A percentile compares a stretch with the other conserved stretches of the same genome.
Evolutionary conservation across 1,140 invertebrate genomes (phyloP).

Genomic region (Drosophila arizonae): DNA sequence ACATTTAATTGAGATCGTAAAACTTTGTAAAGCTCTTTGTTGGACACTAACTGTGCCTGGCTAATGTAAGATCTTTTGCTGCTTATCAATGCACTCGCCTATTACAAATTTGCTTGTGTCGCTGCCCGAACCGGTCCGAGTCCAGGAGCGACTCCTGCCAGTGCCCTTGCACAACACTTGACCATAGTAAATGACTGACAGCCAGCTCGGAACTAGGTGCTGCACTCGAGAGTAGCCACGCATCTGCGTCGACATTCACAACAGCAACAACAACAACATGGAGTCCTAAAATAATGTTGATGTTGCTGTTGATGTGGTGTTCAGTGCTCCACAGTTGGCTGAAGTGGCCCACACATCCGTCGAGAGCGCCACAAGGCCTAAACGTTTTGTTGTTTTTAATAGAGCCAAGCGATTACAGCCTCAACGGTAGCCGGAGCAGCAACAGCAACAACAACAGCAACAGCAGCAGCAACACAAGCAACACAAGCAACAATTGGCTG

Average conservation of each 20-base stretch:
- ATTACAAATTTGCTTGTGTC: constrained; percentile 61
- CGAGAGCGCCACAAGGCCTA: constrained; percentile 73
- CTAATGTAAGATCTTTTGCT: constrained; percentile 75
- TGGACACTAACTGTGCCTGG: constrained; percentile 62
- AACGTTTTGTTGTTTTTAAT: constrained; percentile 80
- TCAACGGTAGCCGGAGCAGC: constrained; percentile 27
- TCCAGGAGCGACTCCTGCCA: not conserved
- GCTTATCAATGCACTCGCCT: constrained; percentile 63
- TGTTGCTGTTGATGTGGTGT: constrained; percentile 44
- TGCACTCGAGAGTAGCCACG: constrained; percentile 59
- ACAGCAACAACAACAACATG: not conserved
- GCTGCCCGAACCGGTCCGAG: constrained; percentile 24
- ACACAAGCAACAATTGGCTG: constrained; percentile 51
- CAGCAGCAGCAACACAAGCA: constrained; percentile 11
- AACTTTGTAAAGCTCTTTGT: constrained; percentile 78
- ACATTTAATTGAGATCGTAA: constrained; percentile 82
- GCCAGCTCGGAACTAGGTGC: constrained; percentile 59
- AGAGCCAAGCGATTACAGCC: constrained; percentile 76
- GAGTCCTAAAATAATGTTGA: constrained; percentile 20
- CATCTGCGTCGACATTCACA: constrained; percentile 47
- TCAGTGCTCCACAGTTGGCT: constrained; percentile 39
- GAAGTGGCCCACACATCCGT: constrained; percentile 67
- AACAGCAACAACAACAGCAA: constrained; percentile 27
- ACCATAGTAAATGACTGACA: constrained; percentile 70
- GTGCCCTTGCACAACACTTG: constrained; percentile 20